A percentile compares a stretch with the other conserved stretches of the same genome.
phyloP scores from a whole-genome alignment of 2,113 vertebrate species.

The Phrynosoma blainvillii region DNA sequence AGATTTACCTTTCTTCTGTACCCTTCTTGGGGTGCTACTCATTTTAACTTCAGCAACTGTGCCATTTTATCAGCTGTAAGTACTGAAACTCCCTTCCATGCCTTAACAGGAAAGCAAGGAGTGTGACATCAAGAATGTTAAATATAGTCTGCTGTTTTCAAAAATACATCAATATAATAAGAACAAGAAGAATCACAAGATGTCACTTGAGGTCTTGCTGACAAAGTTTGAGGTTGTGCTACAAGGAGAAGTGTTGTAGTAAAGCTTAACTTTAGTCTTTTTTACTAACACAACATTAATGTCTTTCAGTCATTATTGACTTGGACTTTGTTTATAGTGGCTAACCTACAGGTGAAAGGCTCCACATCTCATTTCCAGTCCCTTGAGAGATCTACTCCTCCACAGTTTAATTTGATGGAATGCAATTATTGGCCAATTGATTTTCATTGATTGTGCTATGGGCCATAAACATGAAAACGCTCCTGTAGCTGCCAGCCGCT shows the following conservation, averaged over 20 bases:
- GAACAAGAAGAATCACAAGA: conserved; percentile 26
- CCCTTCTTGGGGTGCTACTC: neutral
- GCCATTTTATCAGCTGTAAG: neutral
- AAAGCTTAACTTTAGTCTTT: conserved; percentile 48
- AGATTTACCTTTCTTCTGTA: neutral
- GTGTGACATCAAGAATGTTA: neutral
- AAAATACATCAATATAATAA: neutral
- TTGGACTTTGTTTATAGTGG: conserved; percentile 58
- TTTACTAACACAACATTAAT: conserved; percentile 59
- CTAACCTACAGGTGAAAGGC: conserved; percentile 62
- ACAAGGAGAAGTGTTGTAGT: conserved; percentile 43
- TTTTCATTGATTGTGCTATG: conserved; percentile 69
- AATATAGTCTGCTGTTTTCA: neutral
- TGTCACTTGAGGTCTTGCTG: conserved; percentile 34
- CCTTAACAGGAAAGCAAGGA: neutral
- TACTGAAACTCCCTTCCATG: neutral
- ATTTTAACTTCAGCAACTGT: neutral
- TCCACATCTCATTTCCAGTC: conserved; percentile 62
- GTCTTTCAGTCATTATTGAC: conserved; percentile 60
- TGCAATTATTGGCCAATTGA: conserved; percentile 69
- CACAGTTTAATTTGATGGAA: conserved; percentile 69
- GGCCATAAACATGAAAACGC: conserved; percentile 57
- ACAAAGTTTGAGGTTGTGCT: conserved; percentile 42
- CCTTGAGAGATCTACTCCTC: conserved; percentile 43
- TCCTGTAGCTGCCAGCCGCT: conserved; percentile 47